These are phyloP conservation scores for Tridacna crocea DNA, from an alignment of 2,888 invertebrate genomes.

Conservation along the genomic window DNA sequence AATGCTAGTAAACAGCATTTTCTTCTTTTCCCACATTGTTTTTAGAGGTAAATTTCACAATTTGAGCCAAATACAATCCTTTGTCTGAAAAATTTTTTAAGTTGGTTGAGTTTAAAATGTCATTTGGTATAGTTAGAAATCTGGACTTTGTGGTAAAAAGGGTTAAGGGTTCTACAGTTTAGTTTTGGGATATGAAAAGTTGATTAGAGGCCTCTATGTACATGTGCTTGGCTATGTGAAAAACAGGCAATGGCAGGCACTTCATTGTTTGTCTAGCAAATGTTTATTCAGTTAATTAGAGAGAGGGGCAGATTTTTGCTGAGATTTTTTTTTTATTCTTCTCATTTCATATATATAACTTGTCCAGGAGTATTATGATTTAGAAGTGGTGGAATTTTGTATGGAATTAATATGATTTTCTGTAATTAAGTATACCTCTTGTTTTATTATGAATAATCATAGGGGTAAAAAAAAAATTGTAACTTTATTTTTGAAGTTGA, in stretches of 20 bases:
- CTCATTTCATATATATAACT: background rate
- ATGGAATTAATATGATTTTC: constrained; percentile 20
- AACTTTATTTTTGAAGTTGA: too few species aligned
- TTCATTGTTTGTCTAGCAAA: constrained; percentile 28
- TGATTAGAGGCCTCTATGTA: constrained; percentile 17
- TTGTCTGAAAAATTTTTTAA: too few species aligned
- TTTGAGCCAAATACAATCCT: too few species aligned
- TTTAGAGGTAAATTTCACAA: too few species aligned
- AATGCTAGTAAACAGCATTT: too few species aligned
- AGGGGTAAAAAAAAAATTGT: too few species aligned
- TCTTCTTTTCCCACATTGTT: too few species aligned
- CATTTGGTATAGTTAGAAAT: too few species aligned
- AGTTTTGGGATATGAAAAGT: constrained; percentile 28
- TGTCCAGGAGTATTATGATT: constrained; percentile 6
- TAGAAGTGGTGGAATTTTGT: constrained; percentile 3
- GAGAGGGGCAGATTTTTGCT: constrained; percentile 18
- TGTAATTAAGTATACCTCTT: constrained; percentile 6
- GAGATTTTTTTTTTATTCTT: background rate
- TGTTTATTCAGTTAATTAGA: constrained; percentile 27
- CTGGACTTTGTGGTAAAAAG: background rate
- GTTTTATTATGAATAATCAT: too few species aligned
- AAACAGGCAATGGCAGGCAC: constrained; percentile 21
- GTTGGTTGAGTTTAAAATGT: too few species aligned
- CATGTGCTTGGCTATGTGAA: constrained; percentile 25
- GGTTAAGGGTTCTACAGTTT: constrained; percentile 12